phyloP scores from a whole-genome alignment of 2,888 invertebrate genomes.

The Sepiola atlantica region DNA sequence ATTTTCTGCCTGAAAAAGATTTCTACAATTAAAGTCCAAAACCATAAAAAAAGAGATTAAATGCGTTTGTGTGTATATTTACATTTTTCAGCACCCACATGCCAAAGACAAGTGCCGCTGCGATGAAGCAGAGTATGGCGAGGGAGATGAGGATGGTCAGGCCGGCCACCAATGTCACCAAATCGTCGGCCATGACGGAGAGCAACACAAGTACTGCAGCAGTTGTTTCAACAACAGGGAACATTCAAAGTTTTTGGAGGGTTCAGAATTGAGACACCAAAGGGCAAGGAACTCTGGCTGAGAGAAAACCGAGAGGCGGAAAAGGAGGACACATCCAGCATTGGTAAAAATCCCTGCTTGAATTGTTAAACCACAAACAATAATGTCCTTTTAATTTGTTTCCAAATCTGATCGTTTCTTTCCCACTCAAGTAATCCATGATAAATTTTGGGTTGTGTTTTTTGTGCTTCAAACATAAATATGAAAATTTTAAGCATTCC shows the following conservation, averaged over 20 bases:
- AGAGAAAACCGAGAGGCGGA: background rate
- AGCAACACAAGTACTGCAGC: conserved; percentile 44
- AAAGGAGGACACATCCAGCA: background rate
- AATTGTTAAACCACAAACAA: background rate
- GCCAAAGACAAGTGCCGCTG: conserved; percentile 65
- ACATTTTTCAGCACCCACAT: conserved; percentile 68
- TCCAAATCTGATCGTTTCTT: background rate
- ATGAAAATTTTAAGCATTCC: background rate
- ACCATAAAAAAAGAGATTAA: background rate
- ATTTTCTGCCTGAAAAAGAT: background rate
- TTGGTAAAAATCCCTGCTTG: background rate
- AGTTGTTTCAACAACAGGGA: conserved; percentile 41
- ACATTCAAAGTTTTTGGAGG: conserved; percentile 35
- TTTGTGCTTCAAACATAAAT: background rate
- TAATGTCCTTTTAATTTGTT: background rate
- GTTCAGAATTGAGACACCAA: conserved; percentile 12
- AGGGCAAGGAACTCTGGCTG: background rate
- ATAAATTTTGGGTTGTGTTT: background rate
- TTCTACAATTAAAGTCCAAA: background rate
- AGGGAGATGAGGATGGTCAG: conserved; percentile 65
- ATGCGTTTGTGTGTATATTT: conserved; percentile 50
- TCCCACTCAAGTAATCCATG: background rate
- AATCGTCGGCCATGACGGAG: conserved; percentile 58
- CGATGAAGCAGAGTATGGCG: conserved; percentile 67
- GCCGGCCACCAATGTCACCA: conserved; percentile 63